Conservation (phyloP, 2,113 vertebrate genomes). For the Lutjanus erythropterus region DNA sequence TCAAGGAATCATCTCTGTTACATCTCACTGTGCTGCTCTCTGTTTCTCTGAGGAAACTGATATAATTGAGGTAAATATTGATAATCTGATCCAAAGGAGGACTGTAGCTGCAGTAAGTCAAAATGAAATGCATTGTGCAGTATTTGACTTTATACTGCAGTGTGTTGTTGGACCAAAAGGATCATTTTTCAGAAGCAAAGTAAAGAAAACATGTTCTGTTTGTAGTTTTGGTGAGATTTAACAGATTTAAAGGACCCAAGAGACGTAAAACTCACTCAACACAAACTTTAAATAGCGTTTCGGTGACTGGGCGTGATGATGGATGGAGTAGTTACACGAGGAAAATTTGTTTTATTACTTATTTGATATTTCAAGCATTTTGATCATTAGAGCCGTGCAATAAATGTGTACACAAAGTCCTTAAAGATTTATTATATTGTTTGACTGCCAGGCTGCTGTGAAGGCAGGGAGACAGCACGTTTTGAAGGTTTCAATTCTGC, state of each 20-base stretch:
- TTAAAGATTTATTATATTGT: background rate
- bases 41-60: background rate
- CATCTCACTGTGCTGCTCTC: background rate
- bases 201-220: background rate
- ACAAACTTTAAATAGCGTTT: background rate
- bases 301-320: background rate
- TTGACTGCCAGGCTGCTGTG: background rate
- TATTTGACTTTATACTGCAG: background rate
- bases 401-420: background rate
- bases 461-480: background rate
- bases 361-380: conserved; percentile 1
- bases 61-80: background rate
- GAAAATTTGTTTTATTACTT: background rate
- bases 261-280: background rate
- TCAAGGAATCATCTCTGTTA: background rate
- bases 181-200: background rate
- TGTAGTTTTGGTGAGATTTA: background rate
- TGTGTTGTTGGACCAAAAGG: background rate
- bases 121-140: background rate
- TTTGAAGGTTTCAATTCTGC: background rate
- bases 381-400: background rate
- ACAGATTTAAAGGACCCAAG: background rate
- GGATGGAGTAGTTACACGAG: background rate
- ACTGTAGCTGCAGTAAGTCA: background rate
- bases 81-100: background rate